phyloP scores from a whole-genome alignment of 2,113 vertebrate genomes.

The Poecile atricapillus region DNA sequence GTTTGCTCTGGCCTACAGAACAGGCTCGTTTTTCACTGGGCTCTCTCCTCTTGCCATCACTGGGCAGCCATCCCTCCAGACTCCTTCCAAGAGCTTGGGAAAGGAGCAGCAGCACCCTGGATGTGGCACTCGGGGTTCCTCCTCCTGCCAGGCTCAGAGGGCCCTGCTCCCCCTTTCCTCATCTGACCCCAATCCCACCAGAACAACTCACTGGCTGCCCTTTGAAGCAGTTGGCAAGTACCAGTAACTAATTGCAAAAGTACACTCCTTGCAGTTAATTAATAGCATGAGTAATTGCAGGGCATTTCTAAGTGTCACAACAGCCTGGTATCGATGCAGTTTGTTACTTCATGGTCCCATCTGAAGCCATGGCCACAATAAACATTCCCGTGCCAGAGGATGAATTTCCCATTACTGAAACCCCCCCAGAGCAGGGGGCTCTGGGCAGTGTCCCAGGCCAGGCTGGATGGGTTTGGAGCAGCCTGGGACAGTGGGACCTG shows the following conservation, averaged over 20 bases:
- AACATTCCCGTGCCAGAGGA: background rate
- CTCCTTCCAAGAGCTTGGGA: accelerated
- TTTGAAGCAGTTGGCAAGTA: background rate
- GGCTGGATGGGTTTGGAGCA: background rate
- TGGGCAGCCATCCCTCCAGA: background rate
- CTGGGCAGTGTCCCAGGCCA: background rate
- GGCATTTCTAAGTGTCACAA: background rate
- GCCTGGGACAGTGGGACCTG: background rate
- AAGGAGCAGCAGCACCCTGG: background rate
- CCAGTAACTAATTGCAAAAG: background rate
- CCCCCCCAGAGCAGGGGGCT: background rate
- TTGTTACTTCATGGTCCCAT: background rate
- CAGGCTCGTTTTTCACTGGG: background rate
- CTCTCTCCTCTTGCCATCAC: background rate
- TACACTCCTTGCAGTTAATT: background rate
- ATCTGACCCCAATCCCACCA: accelerated
- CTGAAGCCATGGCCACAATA: background rate
- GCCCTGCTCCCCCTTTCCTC: background rate
- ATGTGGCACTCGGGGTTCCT: accelerated
- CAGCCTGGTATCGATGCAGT: background rate
- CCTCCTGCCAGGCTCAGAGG: background rate
- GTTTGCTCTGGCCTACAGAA: background rate
- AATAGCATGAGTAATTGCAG: background rate
- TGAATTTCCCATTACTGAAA: background rate
- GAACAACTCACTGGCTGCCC: background rate